Evolutionary conservation across 2,888 invertebrate genomes (phyloP).

Genomic region (Camponotus fellah): DNA sequence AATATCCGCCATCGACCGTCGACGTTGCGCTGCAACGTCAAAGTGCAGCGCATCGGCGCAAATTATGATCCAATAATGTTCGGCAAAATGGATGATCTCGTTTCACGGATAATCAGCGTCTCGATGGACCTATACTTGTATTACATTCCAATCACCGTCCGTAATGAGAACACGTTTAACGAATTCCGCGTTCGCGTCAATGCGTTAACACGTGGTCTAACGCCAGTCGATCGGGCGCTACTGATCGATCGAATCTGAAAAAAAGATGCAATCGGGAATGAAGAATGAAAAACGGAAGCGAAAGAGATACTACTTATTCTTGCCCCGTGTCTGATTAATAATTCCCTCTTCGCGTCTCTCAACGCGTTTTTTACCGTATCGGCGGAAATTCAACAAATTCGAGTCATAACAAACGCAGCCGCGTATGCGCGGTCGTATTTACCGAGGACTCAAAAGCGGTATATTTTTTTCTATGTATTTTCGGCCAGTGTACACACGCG

Average conservation of each 20-base stretch:
- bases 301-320: not conserved
- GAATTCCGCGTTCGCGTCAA: conserved; percentile 54
- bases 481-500: conserved; percentile 62
- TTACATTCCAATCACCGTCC: conserved; percentile 61
- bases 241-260: not conserved
- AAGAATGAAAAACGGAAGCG: not conserved
- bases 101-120: conserved; percentile 70
- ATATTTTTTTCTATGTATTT: conserved; percentile 68
- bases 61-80: conserved; percentile 67
- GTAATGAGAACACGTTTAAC: conserved; percentile 60
- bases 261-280: not conserved
- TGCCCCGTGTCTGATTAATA: not conserved
- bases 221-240: not conserved
- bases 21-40: conserved; percentile 47
- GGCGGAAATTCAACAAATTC: conserved; percentile 64
- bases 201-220: not conserved
- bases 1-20: conserved; percentile 52
- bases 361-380: conserved; percentile 42
- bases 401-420: conserved; percentile 48
- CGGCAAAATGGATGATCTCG: conserved; percentile 68
- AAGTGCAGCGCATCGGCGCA: conserved; percentile 47
- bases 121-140: conserved; percentile 65
- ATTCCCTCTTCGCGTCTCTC: conserved; percentile 16
- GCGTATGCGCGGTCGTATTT: conserved; percentile 54
- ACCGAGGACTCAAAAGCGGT: conserved; percentile 63